These are phyloP conservation scores for Indicator maculatus DNA, from an alignment of 2,113 vertebrate genomes.

Conservation along the genomic window DNA sequence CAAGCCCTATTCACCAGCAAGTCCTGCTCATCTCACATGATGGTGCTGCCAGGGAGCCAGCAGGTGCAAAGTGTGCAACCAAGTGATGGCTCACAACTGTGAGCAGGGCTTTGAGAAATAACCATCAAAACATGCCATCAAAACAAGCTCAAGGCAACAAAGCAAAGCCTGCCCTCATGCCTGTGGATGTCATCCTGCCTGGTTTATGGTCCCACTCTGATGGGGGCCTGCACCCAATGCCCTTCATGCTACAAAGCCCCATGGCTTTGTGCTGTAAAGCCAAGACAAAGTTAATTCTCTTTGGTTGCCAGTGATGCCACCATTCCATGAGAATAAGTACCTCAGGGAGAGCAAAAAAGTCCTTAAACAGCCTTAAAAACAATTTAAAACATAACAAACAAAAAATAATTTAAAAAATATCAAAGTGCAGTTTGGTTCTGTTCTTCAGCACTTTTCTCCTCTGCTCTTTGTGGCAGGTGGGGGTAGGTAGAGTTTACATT, in stretches of 20 bases:
- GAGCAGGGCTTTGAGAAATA: not conserved
- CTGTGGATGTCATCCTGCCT: not conserved
- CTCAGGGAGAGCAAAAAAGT: slow-evolving; percentile 37
- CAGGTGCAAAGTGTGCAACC: not conserved
- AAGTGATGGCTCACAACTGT: not conserved
- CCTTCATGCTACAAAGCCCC: not conserved
- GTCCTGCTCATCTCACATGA: not conserved
- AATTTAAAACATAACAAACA: not conserved
- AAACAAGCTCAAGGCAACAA: not conserved
- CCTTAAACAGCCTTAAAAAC: slow-evolving; percentile 25
- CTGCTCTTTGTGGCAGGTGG: not conserved
- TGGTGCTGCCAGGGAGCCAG: not conserved
- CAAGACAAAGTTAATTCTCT: not conserved
- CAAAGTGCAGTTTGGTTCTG: not conserved
- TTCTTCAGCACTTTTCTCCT: not conserved
- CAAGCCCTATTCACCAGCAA: not conserved
- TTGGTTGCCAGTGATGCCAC: not conserved
- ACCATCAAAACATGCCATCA: not conserved
- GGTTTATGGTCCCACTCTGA: not conserved
- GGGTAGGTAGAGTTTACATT: not conserved
- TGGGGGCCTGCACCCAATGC: not conserved
- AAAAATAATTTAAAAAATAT: not conserved
- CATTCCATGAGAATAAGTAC: slow-evolving; percentile 37
- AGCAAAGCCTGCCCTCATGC: not conserved
- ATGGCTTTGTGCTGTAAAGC: not conserved